Evolutionary conservation across 2,888 invertebrate species (phyloP).

Genomic region (Pammene fasciana): DNA sequence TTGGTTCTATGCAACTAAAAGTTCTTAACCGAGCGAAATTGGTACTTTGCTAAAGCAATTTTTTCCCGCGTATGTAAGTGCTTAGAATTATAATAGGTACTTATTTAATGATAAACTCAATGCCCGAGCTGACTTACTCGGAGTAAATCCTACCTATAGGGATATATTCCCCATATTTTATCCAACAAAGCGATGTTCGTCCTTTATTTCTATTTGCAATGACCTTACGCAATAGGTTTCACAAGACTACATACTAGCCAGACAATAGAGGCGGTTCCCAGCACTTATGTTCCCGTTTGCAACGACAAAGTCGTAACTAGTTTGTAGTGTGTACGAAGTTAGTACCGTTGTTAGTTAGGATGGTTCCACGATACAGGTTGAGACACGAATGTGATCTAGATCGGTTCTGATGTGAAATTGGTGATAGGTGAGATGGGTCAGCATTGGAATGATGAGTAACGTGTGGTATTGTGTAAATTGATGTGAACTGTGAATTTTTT

Average conservation of each 20-base stretch:
- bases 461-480: background rate
- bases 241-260: conserved; percentile 23
- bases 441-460: conserved; percentile 4
- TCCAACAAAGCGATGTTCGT: background rate
- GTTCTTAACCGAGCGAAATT: too few relatives aligned
- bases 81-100: too few relatives aligned
- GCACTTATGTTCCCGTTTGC: background rate
- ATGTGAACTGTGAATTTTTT: background rate
- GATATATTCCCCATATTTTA: conserved; percentile 6
- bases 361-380: conserved; percentile 19
- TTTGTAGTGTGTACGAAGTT: background rate
- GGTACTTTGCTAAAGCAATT: too few relatives aligned
- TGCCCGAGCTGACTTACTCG: background rate
- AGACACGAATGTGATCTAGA: conserved; percentile 16
- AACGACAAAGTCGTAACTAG: background rate
- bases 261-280: conserved; percentile 24
- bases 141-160: background rate
- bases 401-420: conserved; percentile 23
- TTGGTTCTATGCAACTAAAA: too few relatives aligned
- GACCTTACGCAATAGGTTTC: conserved; percentile 27
- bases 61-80: too few relatives aligned
- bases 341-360: background rate
- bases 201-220: conserved; percentile 22
- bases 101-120: too few relatives aligned
- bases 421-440: conserved; percentile 19